Percentiles rank a stretch among this genome's conserved stretches.
Evolutionary conservation across 64 coral and sea anemone species (phyloP).

Genomic region (Dendronephthya gigantea): DNA sequence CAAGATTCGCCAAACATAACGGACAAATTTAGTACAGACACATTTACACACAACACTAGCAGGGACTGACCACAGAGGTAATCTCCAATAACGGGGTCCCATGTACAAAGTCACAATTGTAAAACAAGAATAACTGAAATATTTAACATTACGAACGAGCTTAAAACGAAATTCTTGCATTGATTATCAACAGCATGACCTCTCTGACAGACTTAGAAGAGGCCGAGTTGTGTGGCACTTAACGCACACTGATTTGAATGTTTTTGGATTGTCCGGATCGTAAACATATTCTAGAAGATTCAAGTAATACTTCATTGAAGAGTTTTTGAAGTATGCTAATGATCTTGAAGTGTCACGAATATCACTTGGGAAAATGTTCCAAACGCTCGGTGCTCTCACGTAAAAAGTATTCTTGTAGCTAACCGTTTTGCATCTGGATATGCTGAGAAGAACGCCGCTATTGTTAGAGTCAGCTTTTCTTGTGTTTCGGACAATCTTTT

Average conservation of each 20-base stretch:
- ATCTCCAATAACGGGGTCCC: no score
- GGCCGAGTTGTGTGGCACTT: background rate
- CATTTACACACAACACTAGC: no score
- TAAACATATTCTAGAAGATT: background rate
- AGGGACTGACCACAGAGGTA: no score
- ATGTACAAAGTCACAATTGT: no score
- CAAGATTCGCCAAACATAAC: no score
- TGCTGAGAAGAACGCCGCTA: background rate
- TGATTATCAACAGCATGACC: no score
- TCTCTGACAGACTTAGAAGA: no score
- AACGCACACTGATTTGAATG: background rate
- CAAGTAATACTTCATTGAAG: background rate
- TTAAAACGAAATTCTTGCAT: no score
- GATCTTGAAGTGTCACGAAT: constrained; percentile 11
- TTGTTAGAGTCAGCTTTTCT: background rate
- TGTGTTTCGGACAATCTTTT: background rate
- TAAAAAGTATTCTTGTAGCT: constrained; percentile 26
- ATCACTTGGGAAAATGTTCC: constrained; percentile 25
- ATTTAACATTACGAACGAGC: no score
- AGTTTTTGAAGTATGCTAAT: background rate
- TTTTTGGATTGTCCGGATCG: background rate
- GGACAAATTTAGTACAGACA: no score
- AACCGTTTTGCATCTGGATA: background rate
- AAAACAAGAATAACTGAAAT: no score
- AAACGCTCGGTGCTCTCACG: constrained; percentile 27